Conservation (phyloP, 1,140 invertebrate species). For the Drosophila aff. region DNA sequence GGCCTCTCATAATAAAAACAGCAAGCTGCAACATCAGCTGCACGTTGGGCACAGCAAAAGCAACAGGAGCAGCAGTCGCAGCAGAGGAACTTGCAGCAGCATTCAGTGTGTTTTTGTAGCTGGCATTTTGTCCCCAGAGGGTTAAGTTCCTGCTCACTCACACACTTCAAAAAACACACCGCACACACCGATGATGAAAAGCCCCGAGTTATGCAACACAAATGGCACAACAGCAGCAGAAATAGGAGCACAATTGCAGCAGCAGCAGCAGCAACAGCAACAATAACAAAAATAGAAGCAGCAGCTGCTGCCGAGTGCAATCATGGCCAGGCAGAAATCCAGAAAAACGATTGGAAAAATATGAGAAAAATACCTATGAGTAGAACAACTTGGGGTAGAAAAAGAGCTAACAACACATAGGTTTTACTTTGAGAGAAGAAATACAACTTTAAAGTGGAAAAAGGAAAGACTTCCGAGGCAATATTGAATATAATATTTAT, state of each 20-base stretch:
- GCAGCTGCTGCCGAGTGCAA: constrained; percentile 35
- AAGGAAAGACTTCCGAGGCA: too few relatives aligned
- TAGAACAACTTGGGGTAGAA: not conserved
- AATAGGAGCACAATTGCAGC: constrained; percentile 19
- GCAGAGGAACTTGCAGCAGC: constrained; percentile 10
- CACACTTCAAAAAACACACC: not conserved
- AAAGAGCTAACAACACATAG: not conserved
- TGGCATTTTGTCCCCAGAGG: constrained; percentile 22
- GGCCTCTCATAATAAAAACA: constrained; percentile 57
- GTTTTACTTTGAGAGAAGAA: not conserved
- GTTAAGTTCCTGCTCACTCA: constrained; percentile 16
- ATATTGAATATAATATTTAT: not conserved
- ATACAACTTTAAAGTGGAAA: not conserved
- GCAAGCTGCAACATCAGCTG: constrained; percentile 16
- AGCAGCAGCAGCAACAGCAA: constrained; percentile 8
- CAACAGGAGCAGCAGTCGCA: constrained; percentile 39
- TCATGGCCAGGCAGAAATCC: constrained; percentile 26
- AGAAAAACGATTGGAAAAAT: constrained; percentile 23
- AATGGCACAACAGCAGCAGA: constrained; percentile 16
- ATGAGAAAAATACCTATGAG: constrained; percentile 1
- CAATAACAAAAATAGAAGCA: constrained; percentile 1
- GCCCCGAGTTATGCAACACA: constrained; percentile 50
- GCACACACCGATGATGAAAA: constrained; percentile 19
- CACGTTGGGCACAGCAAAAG: constrained; percentile 32
- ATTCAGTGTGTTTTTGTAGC: constrained; percentile 50